These are phyloP conservation scores for Lysandra coridon DNA, from an alignment of 2,888 invertebrate species.

Conservation along the genomic window DNA sequence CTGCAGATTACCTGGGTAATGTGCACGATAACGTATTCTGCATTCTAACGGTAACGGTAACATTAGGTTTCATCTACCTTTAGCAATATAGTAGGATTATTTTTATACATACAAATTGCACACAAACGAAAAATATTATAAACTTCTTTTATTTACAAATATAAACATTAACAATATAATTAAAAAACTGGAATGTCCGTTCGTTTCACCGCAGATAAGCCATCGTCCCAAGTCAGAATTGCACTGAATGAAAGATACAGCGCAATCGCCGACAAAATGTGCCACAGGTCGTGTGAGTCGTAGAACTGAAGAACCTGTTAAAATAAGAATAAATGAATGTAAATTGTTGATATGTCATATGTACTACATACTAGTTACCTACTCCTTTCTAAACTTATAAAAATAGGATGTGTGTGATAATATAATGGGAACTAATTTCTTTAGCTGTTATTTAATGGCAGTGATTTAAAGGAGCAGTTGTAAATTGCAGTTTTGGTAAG, in stretches of 20 bases:
- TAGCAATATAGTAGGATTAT: neutral
- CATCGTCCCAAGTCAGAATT: slow-evolving; percentile 91
- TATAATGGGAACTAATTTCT: no score
- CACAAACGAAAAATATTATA: neutral
- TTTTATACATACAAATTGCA: neutral
- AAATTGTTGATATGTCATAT: no score
- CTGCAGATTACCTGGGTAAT: no score
- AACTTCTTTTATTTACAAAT: slow-evolving; percentile 9
- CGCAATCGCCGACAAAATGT: slow-evolving; percentile 89
- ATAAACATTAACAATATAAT: slow-evolving; percentile 15
- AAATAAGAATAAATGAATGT: slow-evolving; percentile 15
- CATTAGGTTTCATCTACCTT: no score
- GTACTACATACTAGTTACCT: no score
- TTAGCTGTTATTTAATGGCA: no score
- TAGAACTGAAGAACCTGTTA: slow-evolving; percentile 87
- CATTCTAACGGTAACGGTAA: no score
- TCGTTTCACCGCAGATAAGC: slow-evolving; percentile 85
- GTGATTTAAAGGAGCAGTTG: no score
- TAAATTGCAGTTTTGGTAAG: no score
- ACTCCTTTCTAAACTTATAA: no score
- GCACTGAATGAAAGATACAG: slow-evolving; percentile 92
- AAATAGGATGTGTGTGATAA: no score
- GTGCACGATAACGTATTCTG: no score
- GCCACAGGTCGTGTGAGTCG: slow-evolving; percentile 94
- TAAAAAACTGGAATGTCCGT: slow-evolving; percentile 90